A percentile compares a stretch with the other conserved stretches of the same genome.
phyloP scores from a whole-genome alignment of 1,140 invertebrate genomes.

The Diachasma alloeum region DNA sequence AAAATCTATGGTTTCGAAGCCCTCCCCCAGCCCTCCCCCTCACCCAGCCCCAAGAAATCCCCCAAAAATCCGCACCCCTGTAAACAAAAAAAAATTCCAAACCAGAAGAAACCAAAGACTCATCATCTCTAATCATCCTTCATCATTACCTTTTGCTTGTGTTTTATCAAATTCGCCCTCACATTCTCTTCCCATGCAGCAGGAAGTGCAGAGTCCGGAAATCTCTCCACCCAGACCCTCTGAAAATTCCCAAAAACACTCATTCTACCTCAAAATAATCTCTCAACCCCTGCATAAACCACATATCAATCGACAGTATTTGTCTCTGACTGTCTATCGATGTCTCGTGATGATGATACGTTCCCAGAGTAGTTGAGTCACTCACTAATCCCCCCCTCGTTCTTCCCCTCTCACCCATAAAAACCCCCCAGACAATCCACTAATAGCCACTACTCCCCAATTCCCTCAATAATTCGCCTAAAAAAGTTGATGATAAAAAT shows the following conservation, averaged over 20 bases:
- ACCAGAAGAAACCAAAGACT: neutral
- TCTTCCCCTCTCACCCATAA: neutral
- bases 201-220: slow-evolving; percentile 86
- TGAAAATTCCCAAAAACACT: slow-evolving; percentile 89
- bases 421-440: neutral
- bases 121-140: neutral
- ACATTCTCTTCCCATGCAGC: slow-evolving; percentile 92
- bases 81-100: neutral
- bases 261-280: slow-evolving; percentile 64
- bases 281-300: neutral
- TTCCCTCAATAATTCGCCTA: neutral
- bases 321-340: neutral
- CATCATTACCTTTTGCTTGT: slow-evolving; percentile 75
- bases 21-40: no score
- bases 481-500: neutral
- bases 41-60: neutral
- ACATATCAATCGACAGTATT: neutral
- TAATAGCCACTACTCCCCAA: neutral
- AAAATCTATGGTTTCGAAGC: no score
- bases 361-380: neutral
- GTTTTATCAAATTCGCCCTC: slow-evolving; percentile 84
- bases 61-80: neutral
- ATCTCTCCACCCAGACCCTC: slow-evolving; percentile 86
- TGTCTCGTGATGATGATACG: neutral
- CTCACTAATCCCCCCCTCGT: neutral